phyloP scores from a whole-genome alignment of 2,888 invertebrate species.

The Calameuta pallipes region DNA sequence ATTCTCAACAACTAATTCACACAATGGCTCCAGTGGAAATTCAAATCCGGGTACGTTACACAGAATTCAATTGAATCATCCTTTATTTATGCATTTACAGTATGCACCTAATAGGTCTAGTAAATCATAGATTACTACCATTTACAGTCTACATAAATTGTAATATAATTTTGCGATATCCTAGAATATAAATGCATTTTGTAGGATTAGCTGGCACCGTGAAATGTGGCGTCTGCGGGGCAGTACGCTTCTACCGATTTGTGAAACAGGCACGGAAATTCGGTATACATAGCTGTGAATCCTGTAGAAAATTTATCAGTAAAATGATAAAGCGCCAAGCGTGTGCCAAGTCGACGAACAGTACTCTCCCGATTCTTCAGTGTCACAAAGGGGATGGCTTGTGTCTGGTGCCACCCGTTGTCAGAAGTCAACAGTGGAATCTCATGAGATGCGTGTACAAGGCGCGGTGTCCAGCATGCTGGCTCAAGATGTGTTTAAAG shows the following conservation, averaged over 20 bases:
- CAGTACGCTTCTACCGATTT: constrained; percentile 80
- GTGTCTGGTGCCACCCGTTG: constrained; percentile 79
- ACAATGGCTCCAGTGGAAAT: constrained; percentile 44
- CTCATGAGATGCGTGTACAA: constrained; percentile 77
- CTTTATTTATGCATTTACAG: background rate
- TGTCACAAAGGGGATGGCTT: constrained; percentile 79
- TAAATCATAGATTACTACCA: background rate
- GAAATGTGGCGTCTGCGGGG: constrained; percentile 83
- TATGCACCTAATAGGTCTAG: background rate
- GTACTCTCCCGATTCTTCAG: constrained; percentile 70
- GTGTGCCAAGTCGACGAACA: constrained; percentile 69
- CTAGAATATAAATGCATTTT: constrained; percentile 33
- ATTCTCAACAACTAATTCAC: constrained; percentile 68
- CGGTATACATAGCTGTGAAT: constrained; percentile 86
- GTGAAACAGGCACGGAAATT: constrained; percentile 85
- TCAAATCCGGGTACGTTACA: constrained; percentile 49
- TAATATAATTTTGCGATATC: background rate
- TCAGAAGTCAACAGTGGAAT: constrained; percentile 79
- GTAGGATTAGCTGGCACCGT: constrained; percentile 75
- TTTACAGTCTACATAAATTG: background rate
- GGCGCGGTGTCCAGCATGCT: constrained; percentile 86
- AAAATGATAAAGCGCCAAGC: constrained; percentile 81
- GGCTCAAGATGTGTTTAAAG: constrained; percentile 86
- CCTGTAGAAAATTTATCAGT: constrained; percentile 87
- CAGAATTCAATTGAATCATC: background rate